Percentiles rank a stretch among this genome's conserved stretches.
phyloP scores from a whole-genome alignment of 2,888 invertebrate species.

The Isotomurus palustris region DNA sequence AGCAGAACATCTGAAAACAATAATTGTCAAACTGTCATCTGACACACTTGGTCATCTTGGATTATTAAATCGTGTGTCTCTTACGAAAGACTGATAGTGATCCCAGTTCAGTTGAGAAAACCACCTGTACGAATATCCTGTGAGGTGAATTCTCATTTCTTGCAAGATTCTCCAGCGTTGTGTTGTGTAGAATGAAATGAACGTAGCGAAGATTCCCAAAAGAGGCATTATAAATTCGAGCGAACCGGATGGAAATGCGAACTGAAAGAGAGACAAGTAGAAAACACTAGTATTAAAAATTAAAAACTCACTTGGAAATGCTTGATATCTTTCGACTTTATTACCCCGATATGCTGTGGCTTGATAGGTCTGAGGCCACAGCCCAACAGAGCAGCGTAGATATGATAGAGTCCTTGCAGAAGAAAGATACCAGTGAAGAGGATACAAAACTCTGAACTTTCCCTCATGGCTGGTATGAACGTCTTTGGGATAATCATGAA shows the following conservation, averaged over 20 bases:
- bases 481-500: conserved; percentile 19
- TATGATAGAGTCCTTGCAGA: conserved; percentile 16
- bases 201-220: conserved; percentile 10
- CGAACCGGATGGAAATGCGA: conserved; percentile 8
- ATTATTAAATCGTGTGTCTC: no score
- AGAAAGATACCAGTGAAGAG: conserved; percentile 16
- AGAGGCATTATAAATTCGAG: conserved; percentile 16
- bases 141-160: conserved; percentile 19
- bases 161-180: conserved; percentile 13
- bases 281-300: background rate
- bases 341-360: conserved; percentile 19
- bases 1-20: conserved; percentile 19
- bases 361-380: conserved; percentile 11
- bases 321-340: no score
- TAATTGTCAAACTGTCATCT: background rate
- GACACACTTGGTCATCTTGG: no score
- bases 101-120: conserved; percentile 21
- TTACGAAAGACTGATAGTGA: conserved; percentile 17
- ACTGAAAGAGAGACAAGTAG: conserved; percentile 1
- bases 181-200: conserved; percentile 15
- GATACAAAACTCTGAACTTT: conserved; percentile 16
- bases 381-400: conserved; percentile 16
- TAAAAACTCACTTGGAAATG: background rate
- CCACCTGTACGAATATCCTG: conserved; percentile 19
- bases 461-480: conserved; percentile 21